These are phyloP conservation scores for Bombyx mandarina DNA, from an alignment of 1,140 invertebrate species.

Conservation along the genomic window DNA sequence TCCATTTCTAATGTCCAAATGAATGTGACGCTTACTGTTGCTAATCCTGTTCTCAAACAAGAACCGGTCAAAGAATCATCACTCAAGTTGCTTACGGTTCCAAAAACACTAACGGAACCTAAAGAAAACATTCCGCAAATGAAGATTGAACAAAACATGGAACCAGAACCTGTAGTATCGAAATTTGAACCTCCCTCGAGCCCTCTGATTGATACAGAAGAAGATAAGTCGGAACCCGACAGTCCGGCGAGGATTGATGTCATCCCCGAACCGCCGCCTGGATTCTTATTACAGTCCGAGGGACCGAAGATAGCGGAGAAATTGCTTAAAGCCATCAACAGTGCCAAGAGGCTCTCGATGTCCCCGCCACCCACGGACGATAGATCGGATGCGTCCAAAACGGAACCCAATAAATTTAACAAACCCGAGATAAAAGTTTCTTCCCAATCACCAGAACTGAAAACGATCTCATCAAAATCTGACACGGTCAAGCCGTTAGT, in stretches of 20 bases:
- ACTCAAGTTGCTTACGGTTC: constrained; percentile 29
- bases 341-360: constrained; percentile 61
- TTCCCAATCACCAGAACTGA: constrained; percentile 31
- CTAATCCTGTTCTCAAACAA: constrained; percentile 9
- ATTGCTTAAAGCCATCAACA: constrained; percentile 72
- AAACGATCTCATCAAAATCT: constrained; percentile 22
- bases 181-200: constrained; percentile 56
- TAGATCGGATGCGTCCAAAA: constrained; percentile 37
- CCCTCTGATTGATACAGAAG: constrained; percentile 68
- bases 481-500: constrained; percentile 35
- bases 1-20: neutral
- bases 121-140: constrained; percentile 33
- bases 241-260: constrained; percentile 63
- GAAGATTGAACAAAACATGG: constrained; percentile 27
- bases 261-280: constrained; percentile 61
- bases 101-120: constrained; percentile 18
- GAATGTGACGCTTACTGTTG: neutral
- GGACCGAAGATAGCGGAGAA: constrained; percentile 74
- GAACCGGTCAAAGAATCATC: constrained; percentile 22
- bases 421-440: constrained; percentile 40
- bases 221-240: constrained; percentile 73
- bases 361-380: constrained; percentile 54
- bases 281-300: constrained; percentile 61
- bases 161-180: constrained; percentile 23
- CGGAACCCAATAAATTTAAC: constrained; percentile 28